Evolutionary conservation across 2,113 vertebrate species (phyloP).

Genomic region (Pelvicachromis taeniatus): DNA sequence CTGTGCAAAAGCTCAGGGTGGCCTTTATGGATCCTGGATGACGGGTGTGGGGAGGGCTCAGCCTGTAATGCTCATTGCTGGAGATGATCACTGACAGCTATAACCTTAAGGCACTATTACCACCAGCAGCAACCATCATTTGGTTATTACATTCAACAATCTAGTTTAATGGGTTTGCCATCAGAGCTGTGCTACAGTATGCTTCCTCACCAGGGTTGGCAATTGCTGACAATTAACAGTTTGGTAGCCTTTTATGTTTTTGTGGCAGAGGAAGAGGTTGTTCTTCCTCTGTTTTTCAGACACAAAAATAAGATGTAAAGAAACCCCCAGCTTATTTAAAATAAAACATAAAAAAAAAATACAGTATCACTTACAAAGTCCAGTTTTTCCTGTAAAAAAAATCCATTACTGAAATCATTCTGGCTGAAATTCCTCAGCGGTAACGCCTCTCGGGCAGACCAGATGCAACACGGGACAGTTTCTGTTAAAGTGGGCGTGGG

Average conservation of each 20-base stretch:
- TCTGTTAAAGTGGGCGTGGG: background rate
- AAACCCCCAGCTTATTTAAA: background rate
- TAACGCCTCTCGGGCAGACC: too few species aligned
- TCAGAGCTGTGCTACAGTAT: slow-evolving; percentile 24
- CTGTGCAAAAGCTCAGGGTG: slow-evolving; percentile 72
- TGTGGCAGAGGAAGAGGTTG: background rate
- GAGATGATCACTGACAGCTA: slow-evolving; percentile 75
- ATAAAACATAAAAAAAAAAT: background rate
- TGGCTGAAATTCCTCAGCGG: background rate
- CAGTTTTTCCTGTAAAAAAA: background rate
- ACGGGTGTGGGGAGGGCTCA: slow-evolving; percentile 42
- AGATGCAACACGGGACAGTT: background rate
- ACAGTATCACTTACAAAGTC: background rate
- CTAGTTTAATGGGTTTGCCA: slow-evolving; percentile 57
- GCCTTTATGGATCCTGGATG: slow-evolving; percentile 69
- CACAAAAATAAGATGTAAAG: background rate
- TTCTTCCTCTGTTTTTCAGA: background rate
- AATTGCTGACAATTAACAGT: slow-evolving; percentile 9
- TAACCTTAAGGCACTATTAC: slow-evolving; percentile 72
- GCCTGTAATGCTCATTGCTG: slow-evolving; percentile 68
- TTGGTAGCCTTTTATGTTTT: background rate
- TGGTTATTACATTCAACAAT: slow-evolving; percentile 68
- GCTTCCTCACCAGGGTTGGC: background rate
- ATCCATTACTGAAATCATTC: background rate
- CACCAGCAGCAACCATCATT: slow-evolving; percentile 69